Conservation (phyloP, 2,888 invertebrate genomes). For the Zygaena filipendulae region DNA sequence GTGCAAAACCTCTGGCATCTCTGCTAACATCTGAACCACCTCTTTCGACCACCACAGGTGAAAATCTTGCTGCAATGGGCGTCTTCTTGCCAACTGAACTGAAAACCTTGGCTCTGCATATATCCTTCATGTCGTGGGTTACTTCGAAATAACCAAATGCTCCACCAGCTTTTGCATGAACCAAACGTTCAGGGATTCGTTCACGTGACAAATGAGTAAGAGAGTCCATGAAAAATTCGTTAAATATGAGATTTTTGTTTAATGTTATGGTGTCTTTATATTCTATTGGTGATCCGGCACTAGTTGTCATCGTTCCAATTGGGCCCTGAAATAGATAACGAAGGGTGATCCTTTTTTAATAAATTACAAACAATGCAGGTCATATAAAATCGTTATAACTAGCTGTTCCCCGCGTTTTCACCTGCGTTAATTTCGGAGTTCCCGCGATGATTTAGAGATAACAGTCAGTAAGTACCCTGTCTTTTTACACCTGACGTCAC, state of each 20-base stretch:
- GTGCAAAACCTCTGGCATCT: conserved; percentile 88
- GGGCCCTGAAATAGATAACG: conserved; percentile 41
- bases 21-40: conserved; percentile 88
- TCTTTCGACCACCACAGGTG: conserved; percentile 83
- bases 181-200: conserved; percentile 91
- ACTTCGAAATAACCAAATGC: conserved; percentile 88
- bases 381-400: too few relatives aligned
- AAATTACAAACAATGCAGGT: too few relatives aligned
- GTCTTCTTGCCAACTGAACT: conserved; percentile 78
- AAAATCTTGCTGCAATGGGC: conserved; percentile 79
- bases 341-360: too few relatives aligned
- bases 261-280: conserved; percentile 76
- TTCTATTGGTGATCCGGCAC: conserved; percentile 81
- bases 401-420: too few relatives aligned
- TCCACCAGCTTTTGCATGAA: conserved; percentile 93
- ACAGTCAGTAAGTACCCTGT: too few relatives aligned
- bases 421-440: too few relatives aligned
- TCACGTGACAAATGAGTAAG: conserved; percentile 85
- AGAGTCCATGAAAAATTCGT: conserved; percentile 79
- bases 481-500: too few relatives aligned
- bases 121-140: conserved; percentile 81
- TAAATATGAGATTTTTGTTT: conserved; percentile 82
- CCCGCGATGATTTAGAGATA: too few relatives aligned
- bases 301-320: conserved; percentile 73
- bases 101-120: conserved; percentile 80